Conservation (phyloP, 2,888 invertebrate species). For the Pristionchus arcanus region DNA sequence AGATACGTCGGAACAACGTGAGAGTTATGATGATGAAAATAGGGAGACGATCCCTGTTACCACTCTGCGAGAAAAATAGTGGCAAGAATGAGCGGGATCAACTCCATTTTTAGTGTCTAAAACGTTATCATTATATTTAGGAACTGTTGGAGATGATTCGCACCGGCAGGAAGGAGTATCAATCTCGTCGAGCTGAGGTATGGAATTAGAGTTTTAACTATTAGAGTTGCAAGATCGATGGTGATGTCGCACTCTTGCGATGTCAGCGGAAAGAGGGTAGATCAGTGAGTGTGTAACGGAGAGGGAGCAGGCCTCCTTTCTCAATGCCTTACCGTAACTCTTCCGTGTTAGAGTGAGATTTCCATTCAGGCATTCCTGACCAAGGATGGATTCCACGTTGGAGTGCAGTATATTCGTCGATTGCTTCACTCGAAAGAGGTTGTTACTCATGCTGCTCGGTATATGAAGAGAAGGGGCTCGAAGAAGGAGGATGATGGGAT, state of each 20-base stretch:
- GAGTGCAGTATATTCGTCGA: neutral
- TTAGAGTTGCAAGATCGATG: no score
- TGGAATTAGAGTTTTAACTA: no score
- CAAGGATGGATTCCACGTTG: no score
- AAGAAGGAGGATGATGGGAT: conserved; percentile 15
- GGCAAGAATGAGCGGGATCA: no score
- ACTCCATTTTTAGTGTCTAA: no score
- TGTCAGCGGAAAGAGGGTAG: neutral
- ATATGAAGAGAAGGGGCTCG: conserved; percentile 1
- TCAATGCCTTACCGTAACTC: neutral
- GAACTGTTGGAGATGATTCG: neutral
- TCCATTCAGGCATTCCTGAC: neutral
- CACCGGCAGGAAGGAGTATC: neutral
- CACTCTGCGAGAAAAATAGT: no score
- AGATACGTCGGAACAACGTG: neutral
- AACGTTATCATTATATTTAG: neutral
- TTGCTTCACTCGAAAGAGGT: conserved; percentile 21
- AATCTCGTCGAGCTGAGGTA: neutral
- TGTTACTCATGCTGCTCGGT: neutral
- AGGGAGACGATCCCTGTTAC: no score
- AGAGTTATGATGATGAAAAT: neutral
- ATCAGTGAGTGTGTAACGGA: neutral
- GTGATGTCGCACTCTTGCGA: no score
- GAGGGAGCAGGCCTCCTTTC: no score
- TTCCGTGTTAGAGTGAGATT: neutral